Evolutionary conservation across 2,888 invertebrate species (phyloP).

Genomic region (Polietes domitor): DNA sequence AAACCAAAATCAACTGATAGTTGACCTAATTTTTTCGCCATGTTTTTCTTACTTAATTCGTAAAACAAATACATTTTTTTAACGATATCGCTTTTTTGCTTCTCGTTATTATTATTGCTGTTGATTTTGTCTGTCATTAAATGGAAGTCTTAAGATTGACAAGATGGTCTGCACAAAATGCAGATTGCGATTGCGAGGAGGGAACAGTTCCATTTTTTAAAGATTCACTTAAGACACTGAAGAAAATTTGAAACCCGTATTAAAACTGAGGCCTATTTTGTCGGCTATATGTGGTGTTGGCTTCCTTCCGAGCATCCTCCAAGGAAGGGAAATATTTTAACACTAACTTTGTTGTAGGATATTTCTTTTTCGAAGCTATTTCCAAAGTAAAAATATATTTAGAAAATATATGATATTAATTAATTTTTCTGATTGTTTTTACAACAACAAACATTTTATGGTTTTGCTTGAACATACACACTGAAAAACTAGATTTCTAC

Average conservation of each 20-base stretch:
- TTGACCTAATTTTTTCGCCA: conserved; percentile 50
- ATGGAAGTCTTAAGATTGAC: conserved; percentile 40
- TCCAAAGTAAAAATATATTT: too few relatives aligned
- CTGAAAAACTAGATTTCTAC: too few relatives aligned
- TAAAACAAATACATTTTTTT: background rate
- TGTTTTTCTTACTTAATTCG: conserved; percentile 15
- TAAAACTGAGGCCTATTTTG: background rate
- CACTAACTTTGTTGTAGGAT: too few relatives aligned
- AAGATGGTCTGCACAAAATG: conserved; percentile 33
- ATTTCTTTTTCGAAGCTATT: too few relatives aligned
- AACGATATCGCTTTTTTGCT: background rate
- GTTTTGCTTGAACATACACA: too few relatives aligned
- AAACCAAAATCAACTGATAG: conserved; percentile 47
- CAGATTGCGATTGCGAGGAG: conserved; percentile 4
- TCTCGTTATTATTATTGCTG: conserved; percentile 22
- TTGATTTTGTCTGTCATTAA: conserved; percentile 43
- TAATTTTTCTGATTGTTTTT: too few relatives aligned
- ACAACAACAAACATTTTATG: too few relatives aligned
- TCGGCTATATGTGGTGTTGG: background rate
- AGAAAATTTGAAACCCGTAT: background rate
- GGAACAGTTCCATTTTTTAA: conserved; percentile 9
- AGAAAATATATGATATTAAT: too few relatives aligned
- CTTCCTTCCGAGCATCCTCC: too few relatives aligned
- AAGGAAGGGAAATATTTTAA: too few relatives aligned
- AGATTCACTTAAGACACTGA: conserved; percentile 38